Conservation (phyloP, 2,113 vertebrate species). For the Neoarius graeffei region DNA sequence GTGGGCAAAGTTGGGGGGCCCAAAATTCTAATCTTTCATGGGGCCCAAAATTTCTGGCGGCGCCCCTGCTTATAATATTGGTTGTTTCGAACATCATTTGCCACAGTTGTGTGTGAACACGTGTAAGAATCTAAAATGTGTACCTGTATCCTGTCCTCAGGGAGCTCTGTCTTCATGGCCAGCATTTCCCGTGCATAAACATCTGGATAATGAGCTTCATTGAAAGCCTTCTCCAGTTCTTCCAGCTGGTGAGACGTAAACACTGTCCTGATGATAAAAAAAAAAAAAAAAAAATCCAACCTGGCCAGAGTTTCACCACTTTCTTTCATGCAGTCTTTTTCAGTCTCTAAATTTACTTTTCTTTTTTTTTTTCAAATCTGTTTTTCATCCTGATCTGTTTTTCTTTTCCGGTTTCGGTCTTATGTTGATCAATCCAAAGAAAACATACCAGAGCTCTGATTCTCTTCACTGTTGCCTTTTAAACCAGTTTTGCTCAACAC, state of each 20-base stretch:
- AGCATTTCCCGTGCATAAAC: constrained; percentile 95
- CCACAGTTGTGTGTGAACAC: background rate
- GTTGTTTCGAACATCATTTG: background rate
- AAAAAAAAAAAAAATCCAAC: background rate
- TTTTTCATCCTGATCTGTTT: background rate
- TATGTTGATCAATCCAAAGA: background rate
- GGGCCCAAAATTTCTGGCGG: too few relatives aligned
- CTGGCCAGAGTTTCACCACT: background rate
- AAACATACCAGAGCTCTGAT: background rate
- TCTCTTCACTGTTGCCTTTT: background rate
- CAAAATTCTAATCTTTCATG: too few relatives aligned
- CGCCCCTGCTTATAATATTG: background rate
- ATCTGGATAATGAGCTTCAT: constrained; percentile 93
- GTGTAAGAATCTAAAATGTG: background rate
- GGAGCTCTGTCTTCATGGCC: constrained; percentile 91
- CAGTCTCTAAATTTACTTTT: background rate
- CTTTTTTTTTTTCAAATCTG: background rate
- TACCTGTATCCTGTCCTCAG: constrained; percentile 95
- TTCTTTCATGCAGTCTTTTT: background rate
- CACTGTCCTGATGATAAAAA: constrained; percentile 79
- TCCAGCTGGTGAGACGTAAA: constrained; percentile 94
- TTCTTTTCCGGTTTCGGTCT: background rate
- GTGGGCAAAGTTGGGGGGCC: too few relatives aligned
- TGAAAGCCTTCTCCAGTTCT: constrained; percentile 94
- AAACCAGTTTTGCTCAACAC: background rate